Conservation (phyloP, 2,888 invertebrate genomes). For the Nemapogon koenigi region DNA sequence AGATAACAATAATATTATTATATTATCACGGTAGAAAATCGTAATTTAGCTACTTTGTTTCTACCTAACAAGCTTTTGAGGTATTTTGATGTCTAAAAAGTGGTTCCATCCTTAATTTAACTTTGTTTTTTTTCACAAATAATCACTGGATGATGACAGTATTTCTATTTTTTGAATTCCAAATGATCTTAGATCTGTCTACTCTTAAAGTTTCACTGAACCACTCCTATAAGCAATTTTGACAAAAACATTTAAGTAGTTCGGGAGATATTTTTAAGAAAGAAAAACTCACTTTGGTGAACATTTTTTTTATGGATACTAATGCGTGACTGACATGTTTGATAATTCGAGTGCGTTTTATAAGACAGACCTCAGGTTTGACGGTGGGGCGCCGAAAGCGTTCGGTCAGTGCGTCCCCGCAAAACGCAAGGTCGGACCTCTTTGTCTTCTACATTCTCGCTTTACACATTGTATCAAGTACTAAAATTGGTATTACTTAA, state of each 20-base stretch:
- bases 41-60: too few relatives aligned
- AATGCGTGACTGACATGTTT: slow-evolving; percentile 52
- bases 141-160: slow-evolving; percentile 1
- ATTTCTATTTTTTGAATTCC: not conserved
- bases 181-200: too few relatives aligned
- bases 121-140: slow-evolving; percentile 6
- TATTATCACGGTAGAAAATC: too few relatives aligned
- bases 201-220: too few relatives aligned
- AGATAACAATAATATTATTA: too few relatives aligned
- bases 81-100: too few relatives aligned
- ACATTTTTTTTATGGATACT: slow-evolving; percentile 48
- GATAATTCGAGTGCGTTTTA: slow-evolving; percentile 51
- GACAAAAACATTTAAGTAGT: too few relatives aligned
- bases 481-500: too few relatives aligned
- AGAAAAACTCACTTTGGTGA: slow-evolving; percentile 50
- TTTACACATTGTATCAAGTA: slow-evolving; percentile 34
- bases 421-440: slow-evolving; percentile 39
- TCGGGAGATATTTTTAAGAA: too few relatives aligned
- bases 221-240: too few relatives aligned
- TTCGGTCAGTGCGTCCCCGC: slow-evolving; percentile 32
- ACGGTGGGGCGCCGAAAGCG: slow-evolving; percentile 50
- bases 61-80: too few relatives aligned
- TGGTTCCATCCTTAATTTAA: slow-evolving; percentile 3
- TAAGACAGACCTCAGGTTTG: slow-evolving; percentile 41
- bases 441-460: slow-evolving; percentile 53